Evolutionary conservation across 2,888 invertebrate genomes (phyloP).

Genomic region (Lomographa bimaculata): DNA sequence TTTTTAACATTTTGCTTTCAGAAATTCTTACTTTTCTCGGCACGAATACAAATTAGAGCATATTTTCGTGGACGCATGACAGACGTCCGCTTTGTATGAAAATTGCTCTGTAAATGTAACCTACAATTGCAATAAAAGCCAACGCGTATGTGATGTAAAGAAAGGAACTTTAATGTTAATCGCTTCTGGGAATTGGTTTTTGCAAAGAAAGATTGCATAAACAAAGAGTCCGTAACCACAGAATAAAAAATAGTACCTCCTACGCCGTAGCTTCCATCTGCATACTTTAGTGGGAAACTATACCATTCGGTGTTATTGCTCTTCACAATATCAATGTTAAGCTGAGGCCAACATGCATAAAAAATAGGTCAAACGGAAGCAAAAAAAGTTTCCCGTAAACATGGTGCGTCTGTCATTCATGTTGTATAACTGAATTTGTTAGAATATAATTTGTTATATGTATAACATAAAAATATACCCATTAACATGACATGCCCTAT

Average conservation of each 20-base stretch:
- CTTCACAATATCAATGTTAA: constrained; percentile 11
- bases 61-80: background rate
- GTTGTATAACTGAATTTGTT: background rate
- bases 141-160: constrained; percentile 12
- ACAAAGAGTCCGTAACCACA: no score
- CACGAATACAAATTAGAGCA: constrained; percentile 13
- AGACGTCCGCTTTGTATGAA: constrained; percentile 6
- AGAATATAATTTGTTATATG: no score
- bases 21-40: constrained; percentile 9
- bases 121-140: constrained; percentile 15
- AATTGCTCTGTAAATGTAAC: constrained; percentile 13
- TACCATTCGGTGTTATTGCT: constrained; percentile 17
- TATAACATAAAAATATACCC: no score
- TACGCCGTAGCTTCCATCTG: constrained; percentile 11
- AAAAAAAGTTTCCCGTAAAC: constrained; percentile 1
- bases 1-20: constrained; percentile 20
- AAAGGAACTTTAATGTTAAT: constrained; percentile 21
- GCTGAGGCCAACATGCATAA: constrained; percentile 4
- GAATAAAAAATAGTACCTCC: no score
- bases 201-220: constrained; percentile 22
- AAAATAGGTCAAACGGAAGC: constrained; percentile 8
- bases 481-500: no score
- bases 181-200: constrained; percentile 20
- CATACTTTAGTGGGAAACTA: constrained; percentile 21
- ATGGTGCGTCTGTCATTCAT: background rate